Percentiles rank a stretch among this genome's conserved stretches.
These are phyloP conservation scores for Pangasius djambal DNA, from an alignment of 2,797 vertebrate species.

Conservation along the genomic window DNA sequence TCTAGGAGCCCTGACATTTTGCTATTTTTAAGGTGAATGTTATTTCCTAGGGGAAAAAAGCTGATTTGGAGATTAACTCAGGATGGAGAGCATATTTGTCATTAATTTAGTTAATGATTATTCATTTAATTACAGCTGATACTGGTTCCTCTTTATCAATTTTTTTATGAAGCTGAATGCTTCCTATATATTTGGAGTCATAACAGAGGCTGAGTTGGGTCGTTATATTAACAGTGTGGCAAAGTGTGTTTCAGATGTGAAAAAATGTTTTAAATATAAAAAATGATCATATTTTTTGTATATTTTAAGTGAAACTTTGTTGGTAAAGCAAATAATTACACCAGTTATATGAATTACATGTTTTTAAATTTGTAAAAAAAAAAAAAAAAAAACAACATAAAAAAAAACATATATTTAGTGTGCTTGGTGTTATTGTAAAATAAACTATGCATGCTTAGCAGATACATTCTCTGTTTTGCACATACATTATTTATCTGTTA, in stretches of 20 bases:
- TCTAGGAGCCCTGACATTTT: not conserved
- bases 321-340: not conserved
- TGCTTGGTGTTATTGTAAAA: no score
- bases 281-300: not conserved
- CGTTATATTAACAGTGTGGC: not conserved
- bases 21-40: not conserved
- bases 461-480: not conserved
- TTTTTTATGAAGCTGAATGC: constrained; percentile 48
- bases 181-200: not conserved
- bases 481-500: not conserved
- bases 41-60: constrained; percentile 3
- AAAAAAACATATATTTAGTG: no score
- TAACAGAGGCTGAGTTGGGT: not conserved
- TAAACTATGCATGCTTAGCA: not conserved
- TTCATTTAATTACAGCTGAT: constrained; percentile 58
- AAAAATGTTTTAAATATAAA: not conserved
- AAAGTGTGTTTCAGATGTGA: not conserved
- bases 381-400: no score
- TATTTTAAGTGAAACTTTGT: not conserved
- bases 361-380: no score
- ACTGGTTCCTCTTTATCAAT: constrained; percentile 54
- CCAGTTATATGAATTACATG: no score
- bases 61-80: constrained; percentile 6
- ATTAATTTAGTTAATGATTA: constrained; percentile 54
- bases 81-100: constrained; percentile 36